Evolutionary conservation across 2,888 invertebrate genomes (phyloP).

Genomic region (Julus scanicus): DNA sequence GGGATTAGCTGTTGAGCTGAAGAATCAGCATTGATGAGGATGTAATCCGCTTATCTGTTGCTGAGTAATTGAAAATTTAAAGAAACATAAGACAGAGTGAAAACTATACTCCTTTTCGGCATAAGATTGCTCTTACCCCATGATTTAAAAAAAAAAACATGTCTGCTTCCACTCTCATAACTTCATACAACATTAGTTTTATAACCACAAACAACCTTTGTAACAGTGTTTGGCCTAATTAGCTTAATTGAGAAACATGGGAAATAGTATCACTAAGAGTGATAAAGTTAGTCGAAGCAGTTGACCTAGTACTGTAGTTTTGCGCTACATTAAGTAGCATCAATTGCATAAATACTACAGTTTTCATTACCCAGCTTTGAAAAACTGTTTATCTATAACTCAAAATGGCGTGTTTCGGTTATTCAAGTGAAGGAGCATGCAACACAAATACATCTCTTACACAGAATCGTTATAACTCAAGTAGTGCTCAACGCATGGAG

Average conservation of each 20-base stretch:
- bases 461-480: not conserved
- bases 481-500: not conserved
- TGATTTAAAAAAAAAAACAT: too few relatives aligned
- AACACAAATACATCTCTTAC: not conserved
- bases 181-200: too few relatives aligned
- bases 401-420: not conserved
- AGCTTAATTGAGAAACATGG: too few relatives aligned
- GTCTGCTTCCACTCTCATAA: too few relatives aligned
- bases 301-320: too few relatives aligned
- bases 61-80: constrained; percentile 29
- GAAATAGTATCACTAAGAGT: too few relatives aligned
- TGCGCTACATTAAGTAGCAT: too few relatives aligned
- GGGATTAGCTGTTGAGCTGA: constrained; percentile 15
- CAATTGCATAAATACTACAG: not conserved
- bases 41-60: constrained; percentile 29
- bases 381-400: not conserved
- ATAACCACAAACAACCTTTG: too few relatives aligned
- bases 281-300: too few relatives aligned
- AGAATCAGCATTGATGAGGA: constrained; percentile 42
- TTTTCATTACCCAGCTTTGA: not conserved
- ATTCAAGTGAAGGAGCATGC: not conserved
- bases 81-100: not conserved
- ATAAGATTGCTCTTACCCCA: not conserved
- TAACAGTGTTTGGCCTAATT: too few relatives aligned
- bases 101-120: not conserved